Percentiles rank a stretch among this genome's conserved stretches.
phyloP scores from a whole-genome alignment of 2,888 invertebrate species.

The Mechanitis mazaeus region DNA sequence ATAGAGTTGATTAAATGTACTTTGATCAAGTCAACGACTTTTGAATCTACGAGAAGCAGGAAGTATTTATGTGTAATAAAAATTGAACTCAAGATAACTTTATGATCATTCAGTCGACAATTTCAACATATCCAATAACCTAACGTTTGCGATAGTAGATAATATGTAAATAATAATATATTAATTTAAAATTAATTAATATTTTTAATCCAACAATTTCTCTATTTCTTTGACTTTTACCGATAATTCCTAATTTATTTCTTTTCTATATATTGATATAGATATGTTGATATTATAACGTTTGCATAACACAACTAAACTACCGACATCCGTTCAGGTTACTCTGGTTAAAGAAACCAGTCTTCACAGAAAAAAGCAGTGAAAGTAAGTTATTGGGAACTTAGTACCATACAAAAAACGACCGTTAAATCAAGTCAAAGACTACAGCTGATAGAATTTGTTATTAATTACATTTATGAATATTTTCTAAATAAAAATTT shows the following conservation, averaged over 20 bases:
- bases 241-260: too few relatives aligned
- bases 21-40: neutral
- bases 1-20: neutral
- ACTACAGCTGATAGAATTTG: too few relatives aligned
- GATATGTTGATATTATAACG: too few relatives aligned
- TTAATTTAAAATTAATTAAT: too few relatives aligned
- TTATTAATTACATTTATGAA: too few relatives aligned
- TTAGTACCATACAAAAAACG: neutral
- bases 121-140: neutral
- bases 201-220: too few relatives aligned
- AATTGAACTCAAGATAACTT: neutral
- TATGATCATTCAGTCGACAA: neutral
- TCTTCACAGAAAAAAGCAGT: conserved; percentile 15
- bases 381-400: conserved; percentile 26
- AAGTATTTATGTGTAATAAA: conserved; percentile 16
- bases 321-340: neutral
- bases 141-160: too few relatives aligned
- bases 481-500: too few relatives aligned
- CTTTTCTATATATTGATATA: too few relatives aligned
- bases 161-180: too few relatives aligned
- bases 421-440: neutral
- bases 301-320: too few relatives aligned
- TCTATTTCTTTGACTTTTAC: too few relatives aligned
- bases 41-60: conserved; percentile 13
- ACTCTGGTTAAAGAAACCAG: neutral